Base-by-base conservation (phyloP, 2,888 invertebrate genomes). In the Nephrotoma appendiculata region DNA sequence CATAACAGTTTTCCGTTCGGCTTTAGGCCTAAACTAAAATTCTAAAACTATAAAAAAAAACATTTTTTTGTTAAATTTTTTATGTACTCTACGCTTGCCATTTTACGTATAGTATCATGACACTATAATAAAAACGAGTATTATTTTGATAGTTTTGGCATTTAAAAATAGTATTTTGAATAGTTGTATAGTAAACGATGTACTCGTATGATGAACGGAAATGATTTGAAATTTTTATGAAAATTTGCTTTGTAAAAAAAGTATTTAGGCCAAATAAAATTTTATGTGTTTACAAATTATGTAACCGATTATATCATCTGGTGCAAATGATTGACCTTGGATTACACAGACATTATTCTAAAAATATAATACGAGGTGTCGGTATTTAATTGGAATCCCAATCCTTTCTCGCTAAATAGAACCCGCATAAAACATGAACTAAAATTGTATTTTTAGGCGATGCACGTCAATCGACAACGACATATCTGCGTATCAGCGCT, bases 371-470 rank as follows among this genome's bases (percentile, higher is more conserved):
- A 19, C 52, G 6, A 57, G 5, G 0, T 15, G 19, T 31, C 31
- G 31, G 31, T 15, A 15, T 57, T 57, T 15, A 15, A 19, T 15
- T 57, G 52, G 1, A 57, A 15, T 31, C 31, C 6, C 52, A 57
- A 15, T 6, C 52, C 15, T 57, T 57, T 57, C 52, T 15, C 6
- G 52, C n/a, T 57, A 6, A 15, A 48, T n/a, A 48, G n/a, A 48
- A 11, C 11, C 48, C 4, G n/a, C n/a, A 48, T n/a, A 48, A 48
- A 12, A 48, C 84, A 52, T 19, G 84, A 48, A 86, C 85, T 87
- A 86, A 86, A 31, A 87, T 42, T 87, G 86, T 86, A 87, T 86
- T 48, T 83, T 86, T 86, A 42, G 83, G 9, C 86, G 84, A 83
- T 19, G 83, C 83, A 44, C 48, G 44, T 83, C 86, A 83, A 85